Conservation (phyloP, 2,888 invertebrate species). For the Apamea epomidion region DNA sequence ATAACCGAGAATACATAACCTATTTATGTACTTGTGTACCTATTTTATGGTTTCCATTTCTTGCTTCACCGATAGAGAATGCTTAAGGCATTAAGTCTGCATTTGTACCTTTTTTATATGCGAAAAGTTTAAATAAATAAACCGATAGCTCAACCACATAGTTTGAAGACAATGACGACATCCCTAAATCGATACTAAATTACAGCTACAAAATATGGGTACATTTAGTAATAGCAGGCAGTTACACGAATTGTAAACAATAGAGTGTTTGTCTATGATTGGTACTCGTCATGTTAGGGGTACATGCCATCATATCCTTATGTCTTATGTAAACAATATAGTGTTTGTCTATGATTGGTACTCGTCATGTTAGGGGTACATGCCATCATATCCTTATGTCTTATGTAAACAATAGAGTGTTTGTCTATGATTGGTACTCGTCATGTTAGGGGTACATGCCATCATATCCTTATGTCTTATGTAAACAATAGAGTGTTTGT, state of each 20-base stretch:
- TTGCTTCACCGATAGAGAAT: too few relatives aligned
- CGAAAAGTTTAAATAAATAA: background rate
- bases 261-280: conserved; percentile 13
- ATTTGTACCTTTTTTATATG: background rate
- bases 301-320: too few relatives aligned
- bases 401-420: conserved; percentile 29
- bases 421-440: conserved; percentile 9
- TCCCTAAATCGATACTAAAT: conserved; percentile 2
- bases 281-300: conserved; percentile 5
- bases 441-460: background rate
- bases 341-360: conserved; percentile 15
- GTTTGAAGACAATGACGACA: conserved; percentile 13
- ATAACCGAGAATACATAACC: too few relatives aligned
- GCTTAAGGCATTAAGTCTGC: too few relatives aligned
- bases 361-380: conserved; percentile 1
- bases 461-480: too few relatives aligned
- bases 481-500: conserved; percentile 26
- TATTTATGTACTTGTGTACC: background rate
- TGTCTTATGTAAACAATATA: conserved; percentile 29
- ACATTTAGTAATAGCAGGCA: conserved; percentile 23
- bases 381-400: too few relatives aligned
- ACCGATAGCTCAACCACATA: background rate
- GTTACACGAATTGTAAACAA: conserved; percentile 35
- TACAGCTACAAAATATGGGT: conserved; percentile 9
- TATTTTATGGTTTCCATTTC: background rate